Percentiles rank a stretch among this genome's conserved stretches.
These are phyloP conservation scores for Andrena praecox DNA, from an alignment of 2,888 invertebrate species.

Conservation along the genomic window DNA sequence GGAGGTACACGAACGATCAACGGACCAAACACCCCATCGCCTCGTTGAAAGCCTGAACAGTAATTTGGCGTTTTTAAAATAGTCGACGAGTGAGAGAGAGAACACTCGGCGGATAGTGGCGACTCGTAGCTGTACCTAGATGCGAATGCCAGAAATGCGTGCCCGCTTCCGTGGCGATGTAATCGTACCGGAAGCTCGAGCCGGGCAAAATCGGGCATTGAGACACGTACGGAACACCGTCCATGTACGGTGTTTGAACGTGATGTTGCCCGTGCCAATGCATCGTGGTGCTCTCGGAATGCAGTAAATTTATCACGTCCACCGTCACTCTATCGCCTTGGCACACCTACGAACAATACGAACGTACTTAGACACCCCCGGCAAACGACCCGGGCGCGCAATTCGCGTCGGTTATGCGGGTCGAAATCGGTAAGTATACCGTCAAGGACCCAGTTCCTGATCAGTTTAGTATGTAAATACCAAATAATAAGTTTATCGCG, in stretches of 20 bases:
- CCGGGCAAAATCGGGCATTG: slow-evolving; percentile 94
- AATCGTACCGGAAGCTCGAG: slow-evolving; percentile 91
- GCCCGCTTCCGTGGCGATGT: slow-evolving; percentile 90
- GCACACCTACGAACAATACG: slow-evolving; percentile 88
- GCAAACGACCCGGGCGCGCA: no score
- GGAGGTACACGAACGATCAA: slow-evolving; percentile 90
- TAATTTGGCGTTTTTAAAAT: slow-evolving; percentile 40
- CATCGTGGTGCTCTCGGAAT: slow-evolving; percentile 93
- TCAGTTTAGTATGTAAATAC: no score
- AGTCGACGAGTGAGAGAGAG: neutral
- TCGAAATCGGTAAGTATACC: no score
- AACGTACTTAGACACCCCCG: no score
- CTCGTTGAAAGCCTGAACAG: slow-evolving; percentile 91
- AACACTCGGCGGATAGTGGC: neutral
- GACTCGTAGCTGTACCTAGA: slow-evolving; percentile 84
- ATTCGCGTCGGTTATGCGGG: no score
- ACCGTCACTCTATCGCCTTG: slow-evolving; percentile 93
- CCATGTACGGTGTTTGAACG: slow-evolving; percentile 92
- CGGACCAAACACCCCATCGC: slow-evolving; percentile 93
- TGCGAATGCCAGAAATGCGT: slow-evolving; percentile 96
- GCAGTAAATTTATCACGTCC: slow-evolving; percentile 92
- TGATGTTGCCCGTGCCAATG: slow-evolving; percentile 98
- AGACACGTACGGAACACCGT: slow-evolving; percentile 94
- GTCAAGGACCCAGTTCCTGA: no score
- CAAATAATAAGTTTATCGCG: no score